Conservation (phyloP, 2,113 vertebrate genomes). For the Cavia aperea region DNA sequence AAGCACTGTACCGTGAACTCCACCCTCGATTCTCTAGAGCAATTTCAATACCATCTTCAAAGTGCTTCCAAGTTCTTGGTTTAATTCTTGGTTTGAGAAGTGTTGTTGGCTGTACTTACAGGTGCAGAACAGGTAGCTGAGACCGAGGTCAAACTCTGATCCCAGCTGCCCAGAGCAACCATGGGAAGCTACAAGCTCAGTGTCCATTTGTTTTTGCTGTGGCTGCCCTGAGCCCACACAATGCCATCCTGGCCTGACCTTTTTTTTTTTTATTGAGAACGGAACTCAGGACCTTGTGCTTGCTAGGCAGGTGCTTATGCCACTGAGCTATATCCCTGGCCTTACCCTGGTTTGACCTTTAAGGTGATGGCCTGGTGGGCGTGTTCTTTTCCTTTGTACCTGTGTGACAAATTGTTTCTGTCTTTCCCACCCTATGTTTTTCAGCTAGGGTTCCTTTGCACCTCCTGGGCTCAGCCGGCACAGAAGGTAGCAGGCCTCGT, state of each 20-base stretch:
- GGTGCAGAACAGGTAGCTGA: not conserved
- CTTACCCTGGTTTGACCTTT: not conserved
- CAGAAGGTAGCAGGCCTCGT: slow-evolving; percentile 77
- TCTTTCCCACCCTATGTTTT: slow-evolving; percentile 49
- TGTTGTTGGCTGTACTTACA: not conserved
- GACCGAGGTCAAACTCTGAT: not conserved
- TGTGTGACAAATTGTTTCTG: not conserved
- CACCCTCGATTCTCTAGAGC: not conserved
- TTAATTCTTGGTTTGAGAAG: not conserved
- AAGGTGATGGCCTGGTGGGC: not conserved
- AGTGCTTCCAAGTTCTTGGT: not conserved
- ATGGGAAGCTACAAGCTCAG: fast-evolving
- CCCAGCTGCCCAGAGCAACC: not conserved
- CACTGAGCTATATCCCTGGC: too few species aligned
- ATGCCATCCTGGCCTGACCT: not conserved
- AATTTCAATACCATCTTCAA: not conserved
- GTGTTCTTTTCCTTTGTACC: not conserved
- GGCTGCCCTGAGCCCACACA: not conserved
- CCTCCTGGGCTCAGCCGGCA: slow-evolving; percentile 74
- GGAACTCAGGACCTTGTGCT: too few species aligned
- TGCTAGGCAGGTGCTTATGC: too few species aligned
- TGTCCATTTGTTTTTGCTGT: not conserved
- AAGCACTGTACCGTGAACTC: not conserved
- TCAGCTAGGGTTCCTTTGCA: slow-evolving; percentile 84
- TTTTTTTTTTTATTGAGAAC: not conserved